phyloP scores from a whole-genome alignment of 2,888 invertebrate genomes.

The Anthrax anthrax region DNA sequence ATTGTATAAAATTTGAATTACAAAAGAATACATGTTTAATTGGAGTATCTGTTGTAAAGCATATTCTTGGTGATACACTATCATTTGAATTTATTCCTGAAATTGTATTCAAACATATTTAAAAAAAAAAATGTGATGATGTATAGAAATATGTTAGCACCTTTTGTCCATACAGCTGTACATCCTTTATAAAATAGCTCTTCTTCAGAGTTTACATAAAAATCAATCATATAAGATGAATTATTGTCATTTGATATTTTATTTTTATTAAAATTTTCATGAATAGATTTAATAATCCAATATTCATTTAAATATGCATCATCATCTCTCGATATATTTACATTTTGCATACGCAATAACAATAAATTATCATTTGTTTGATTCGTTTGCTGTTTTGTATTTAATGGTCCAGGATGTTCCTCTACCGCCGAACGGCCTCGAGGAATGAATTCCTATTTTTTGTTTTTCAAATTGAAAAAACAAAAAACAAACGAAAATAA shows the following conservation, averaged over 20 bases:
- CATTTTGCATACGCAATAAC: conserved; percentile 58
- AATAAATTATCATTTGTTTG: conserved; percentile 47
- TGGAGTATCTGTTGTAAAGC: conserved; percentile 69
- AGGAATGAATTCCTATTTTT: conserved; percentile 65
- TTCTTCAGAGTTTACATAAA: conserved; percentile 50
- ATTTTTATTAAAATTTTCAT: conserved; percentile 26
- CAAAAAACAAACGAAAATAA: background rate
- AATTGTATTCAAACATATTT: no score
- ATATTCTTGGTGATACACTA: conserved; percentile 28
- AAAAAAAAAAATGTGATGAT: background rate
- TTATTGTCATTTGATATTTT: conserved; percentile 5
- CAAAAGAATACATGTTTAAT: conserved; percentile 72
- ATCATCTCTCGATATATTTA: conserved; percentile 51
- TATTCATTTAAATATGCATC: conserved; percentile 36
- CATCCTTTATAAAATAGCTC: conserved; percentile 76
- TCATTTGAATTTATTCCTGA: conserved; percentile 19
- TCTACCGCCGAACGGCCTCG: conserved; percentile 69
- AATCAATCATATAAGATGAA: conserved; percentile 26
- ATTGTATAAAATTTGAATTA: conserved; percentile 42
- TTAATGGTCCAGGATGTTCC: conserved; percentile 58
- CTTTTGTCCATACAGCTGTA: conserved; percentile 69
- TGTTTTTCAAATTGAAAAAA: background rate
- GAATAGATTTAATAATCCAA: conserved; percentile 44
- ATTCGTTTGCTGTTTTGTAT: conserved; percentile 34
- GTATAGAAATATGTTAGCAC: conserved; percentile 21